Percentiles rank a stretch among this genome's conserved stretches.
Evolutionary conservation across 1,140 invertebrate species (phyloP).

Genomic region (Odontomachus brunneus): DNA sequence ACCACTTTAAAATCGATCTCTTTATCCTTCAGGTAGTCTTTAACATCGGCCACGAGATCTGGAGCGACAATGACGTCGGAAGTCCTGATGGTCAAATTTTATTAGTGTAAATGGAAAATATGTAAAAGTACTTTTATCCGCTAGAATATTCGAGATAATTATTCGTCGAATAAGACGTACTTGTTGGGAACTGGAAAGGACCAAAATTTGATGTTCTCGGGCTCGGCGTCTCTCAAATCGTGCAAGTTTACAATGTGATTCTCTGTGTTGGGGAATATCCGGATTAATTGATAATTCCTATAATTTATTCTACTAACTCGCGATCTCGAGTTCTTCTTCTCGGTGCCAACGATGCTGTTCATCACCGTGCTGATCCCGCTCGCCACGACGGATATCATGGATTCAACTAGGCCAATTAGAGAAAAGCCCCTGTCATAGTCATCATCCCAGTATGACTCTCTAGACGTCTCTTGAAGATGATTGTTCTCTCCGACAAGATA

Average conservation of each 20-base stretch:
- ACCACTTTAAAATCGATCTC: conserved; percentile 89
- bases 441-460: neutral
- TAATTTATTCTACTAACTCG: conserved; percentile 76
- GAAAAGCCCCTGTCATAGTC: conserved; percentile 76
- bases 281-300: conserved; percentile 81
- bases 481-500: neutral
- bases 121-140: neutral
- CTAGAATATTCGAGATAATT: too few relatives aligned
- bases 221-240: conserved; percentile 79
- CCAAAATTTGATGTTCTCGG: conserved; percentile 86
- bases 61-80: conserved; percentile 91
- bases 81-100: conserved; percentile 83
- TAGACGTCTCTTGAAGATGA: conserved; percentile 1
- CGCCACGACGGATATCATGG: conserved; percentile 73
- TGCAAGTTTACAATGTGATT: conserved; percentile 77
- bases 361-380: conserved; percentile 77
- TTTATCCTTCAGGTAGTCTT: conserved; percentile 87
- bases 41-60: conserved; percentile 87
- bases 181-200: conserved; percentile 81
- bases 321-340: conserved; percentile 74
- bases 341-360: conserved; percentile 76
- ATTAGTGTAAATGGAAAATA: neutral
- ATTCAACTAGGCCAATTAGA: conserved; percentile 77
- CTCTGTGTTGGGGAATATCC: conserved; percentile 76
- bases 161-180: conserved; percentile 33